A percentile compares a stretch with the other conserved stretches of the same genome.
phyloP scores from a whole-genome alignment of 2,888 invertebrate genomes.

The Caenorhabditis parvicauda region DNA sequence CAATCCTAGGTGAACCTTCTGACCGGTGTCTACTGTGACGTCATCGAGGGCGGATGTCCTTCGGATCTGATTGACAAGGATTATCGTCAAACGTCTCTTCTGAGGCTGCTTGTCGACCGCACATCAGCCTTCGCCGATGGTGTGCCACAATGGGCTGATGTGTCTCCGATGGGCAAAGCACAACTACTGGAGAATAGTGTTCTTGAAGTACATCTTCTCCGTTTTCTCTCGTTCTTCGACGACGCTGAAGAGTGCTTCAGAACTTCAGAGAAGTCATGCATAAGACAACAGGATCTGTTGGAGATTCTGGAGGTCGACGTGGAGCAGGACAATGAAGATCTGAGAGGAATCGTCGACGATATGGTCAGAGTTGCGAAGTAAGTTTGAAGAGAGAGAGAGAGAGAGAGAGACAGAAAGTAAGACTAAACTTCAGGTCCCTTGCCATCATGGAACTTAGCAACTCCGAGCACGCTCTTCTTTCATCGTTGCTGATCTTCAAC shows the following conservation, averaged over 20 bases:
- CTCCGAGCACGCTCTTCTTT: slow-evolving; percentile 19
- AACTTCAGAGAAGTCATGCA: slow-evolving; percentile 1
- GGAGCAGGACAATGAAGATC: slow-evolving; percentile 6
- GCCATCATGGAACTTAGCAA: slow-evolving; percentile 19
- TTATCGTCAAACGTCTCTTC: neutral
- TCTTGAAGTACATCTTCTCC: slow-evolving; percentile 21
- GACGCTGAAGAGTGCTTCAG: slow-evolving; percentile 10
- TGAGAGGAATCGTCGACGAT: slow-evolving; percentile 2
- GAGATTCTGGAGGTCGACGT: slow-evolving; percentile 11
- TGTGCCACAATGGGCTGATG: slow-evolving; percentile 9
- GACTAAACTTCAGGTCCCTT: slow-evolving; percentile 3
- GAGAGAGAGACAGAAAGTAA: neutral
- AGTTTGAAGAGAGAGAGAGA: no score
- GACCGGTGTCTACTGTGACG: slow-evolving; percentile 10
- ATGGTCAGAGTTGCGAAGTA: slow-evolving; percentile 2
- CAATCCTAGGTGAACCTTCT: no score
- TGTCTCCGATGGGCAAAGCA: slow-evolving; percentile 6
- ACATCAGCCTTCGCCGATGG: slow-evolving; percentile 4
- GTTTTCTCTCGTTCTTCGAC: slow-evolving; percentile 15
- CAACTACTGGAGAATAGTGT: slow-evolving; percentile 9
- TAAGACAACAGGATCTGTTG: slow-evolving; percentile 10
- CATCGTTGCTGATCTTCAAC: slow-evolving; percentile 25
- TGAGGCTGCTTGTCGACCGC: slow-evolving; percentile 9
- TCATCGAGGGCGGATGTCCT: no score
- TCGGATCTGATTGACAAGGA: neutral